Evolutionary conservation across 2,797 vertebrate genomes (phyloP).

Genomic region (Masticophis lateralis): DNA sequence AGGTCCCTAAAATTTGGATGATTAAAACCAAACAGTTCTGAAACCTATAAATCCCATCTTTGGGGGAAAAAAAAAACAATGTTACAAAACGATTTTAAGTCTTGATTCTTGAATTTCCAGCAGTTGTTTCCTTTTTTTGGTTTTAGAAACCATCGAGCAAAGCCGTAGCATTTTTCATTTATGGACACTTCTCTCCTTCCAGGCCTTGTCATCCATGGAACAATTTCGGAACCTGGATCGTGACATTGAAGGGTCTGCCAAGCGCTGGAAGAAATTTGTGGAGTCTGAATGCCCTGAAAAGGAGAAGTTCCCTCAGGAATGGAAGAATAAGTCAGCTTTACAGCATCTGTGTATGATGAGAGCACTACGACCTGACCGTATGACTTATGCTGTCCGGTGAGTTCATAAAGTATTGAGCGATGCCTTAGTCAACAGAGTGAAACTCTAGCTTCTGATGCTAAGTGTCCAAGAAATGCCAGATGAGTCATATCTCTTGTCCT

Average conservation of each 20-base stretch:
- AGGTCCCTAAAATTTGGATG: not conserved
- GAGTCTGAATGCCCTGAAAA: slow-evolving; percentile 93
- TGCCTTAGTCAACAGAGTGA: not conserved
- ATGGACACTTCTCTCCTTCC: slow-evolving; percentile 2
- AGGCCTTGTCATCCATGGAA: slow-evolving; percentile 89
- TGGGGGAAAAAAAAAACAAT: not conserved
- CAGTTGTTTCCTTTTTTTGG: not conserved
- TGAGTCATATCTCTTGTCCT: not conserved
- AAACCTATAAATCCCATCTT: not conserved
- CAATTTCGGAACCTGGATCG: slow-evolving; percentile 88
- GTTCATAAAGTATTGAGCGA: not conserved
- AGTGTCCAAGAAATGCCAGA: not conserved
- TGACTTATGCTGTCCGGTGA: slow-evolving; percentile 88
- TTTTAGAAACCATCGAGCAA: fast-evolving
- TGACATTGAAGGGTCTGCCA: slow-evolving; percentile 91
- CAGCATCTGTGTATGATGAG: slow-evolving; percentile 92
- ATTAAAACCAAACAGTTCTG: not conserved
- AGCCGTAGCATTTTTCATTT: slow-evolving; percentile 6
- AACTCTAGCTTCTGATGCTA: not conserved
- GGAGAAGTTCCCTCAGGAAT: slow-evolving; percentile 93
- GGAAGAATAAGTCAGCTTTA: slow-evolving; percentile 88
- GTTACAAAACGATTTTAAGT: not conserved
- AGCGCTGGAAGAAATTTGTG: slow-evolving; percentile 92
- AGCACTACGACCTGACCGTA: slow-evolving; percentile 85
- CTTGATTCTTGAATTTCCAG: not conserved